Evolutionary conservation across 2,113 vertebrate species (phyloP), one percentile per base, ranked within the genome.

Genomic region (Puffinus mauretanicus): DNA sequence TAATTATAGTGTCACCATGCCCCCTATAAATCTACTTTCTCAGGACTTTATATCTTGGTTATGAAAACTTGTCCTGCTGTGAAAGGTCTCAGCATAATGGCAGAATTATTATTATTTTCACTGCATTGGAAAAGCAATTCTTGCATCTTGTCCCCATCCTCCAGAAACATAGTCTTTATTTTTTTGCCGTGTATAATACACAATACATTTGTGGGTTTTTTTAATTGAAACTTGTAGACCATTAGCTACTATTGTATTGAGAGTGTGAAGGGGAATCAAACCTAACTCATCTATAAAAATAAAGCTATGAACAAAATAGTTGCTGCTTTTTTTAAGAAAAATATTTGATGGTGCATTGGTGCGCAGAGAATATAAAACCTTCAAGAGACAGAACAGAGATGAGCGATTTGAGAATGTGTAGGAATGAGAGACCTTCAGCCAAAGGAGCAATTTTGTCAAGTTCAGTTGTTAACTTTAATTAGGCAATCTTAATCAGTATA

Each of bases 21-120:
- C 21, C 57, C 32, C 47, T 89, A 79, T 89, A 93, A 95, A 92
- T 95, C 86, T 82, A 16, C 47, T 82, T 87, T 76, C 57, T 69
- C 1, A 0, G 34, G 52, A 76, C 70, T 87, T 90, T 87, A 46
- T 84, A 65, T 89, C 61, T 72, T 61, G 46, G 21, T 76, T 79
- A 65, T 93, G 89, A 92, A 90, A 89, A 54, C 72, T 88, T 84
- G 44, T 82, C 54, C 65, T 95, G 30, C 52, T 76, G 36, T 89
- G 77, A 84, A 92, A 93, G 69, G 73, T 91, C 72, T 89, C 49
- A 60, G 54, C 34, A 54, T 91, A 93, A 85, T 47, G 49, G 55
- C 49, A 92, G 44, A 79, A 92, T 78, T 76, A 70, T 94, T 89
- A 36, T 83, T 64, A 13, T 55, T 91, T 65, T 78, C 57, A 54